Base-by-base conservation (phyloP, 2,888 invertebrate genomes). In the Acleris sparsana region DNA sequence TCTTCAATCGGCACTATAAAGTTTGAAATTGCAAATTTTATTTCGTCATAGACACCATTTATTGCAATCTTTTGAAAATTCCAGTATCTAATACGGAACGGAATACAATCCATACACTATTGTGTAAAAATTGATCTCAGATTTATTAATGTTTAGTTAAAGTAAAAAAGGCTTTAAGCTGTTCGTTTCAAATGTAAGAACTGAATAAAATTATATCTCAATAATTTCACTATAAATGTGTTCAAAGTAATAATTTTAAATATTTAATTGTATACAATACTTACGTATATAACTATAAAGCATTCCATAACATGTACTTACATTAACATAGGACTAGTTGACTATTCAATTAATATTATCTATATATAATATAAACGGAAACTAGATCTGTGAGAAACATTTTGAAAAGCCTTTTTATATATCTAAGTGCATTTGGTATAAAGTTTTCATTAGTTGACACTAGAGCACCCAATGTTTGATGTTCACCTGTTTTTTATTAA, bases 381-480 rank as follows among this genome's bases (percentile, higher is more conserved):
- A 17, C 55, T 25, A 39, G 43, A 65, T 55, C 11, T 49, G 62
- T 61, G 29, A 46, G 6, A 33, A 48, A 39, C 49, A 25, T 64
- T 63, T 55, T 18, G 59, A 61, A 46, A 56, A 39, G 25, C 20
- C 18, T 33, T 56, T 60, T 43, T 25, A 13, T 56, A 39, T 33
- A 20, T 18, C 53, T 49, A 53, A 39, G 53, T 55, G 39, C 49
- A 52, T 65, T 65, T 61, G 17, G 43, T 51, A 49, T 55, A 5
- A 48, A 59, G 3, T 62, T 58, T 70, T 72, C 73, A 74, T 71
- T 74, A 75, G 74, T 75, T 75, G 55, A 73, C 76, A 79, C 75
- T 63, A 69, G 69, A 71, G 80, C 80, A 82, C 81, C 63, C 62
- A 73, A 73, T 70, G 72, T 75, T 77, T 73, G 71, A 75, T 69